Conservation (phyloP, 2,797 vertebrate species). For the Naso thynnoides region DNA sequence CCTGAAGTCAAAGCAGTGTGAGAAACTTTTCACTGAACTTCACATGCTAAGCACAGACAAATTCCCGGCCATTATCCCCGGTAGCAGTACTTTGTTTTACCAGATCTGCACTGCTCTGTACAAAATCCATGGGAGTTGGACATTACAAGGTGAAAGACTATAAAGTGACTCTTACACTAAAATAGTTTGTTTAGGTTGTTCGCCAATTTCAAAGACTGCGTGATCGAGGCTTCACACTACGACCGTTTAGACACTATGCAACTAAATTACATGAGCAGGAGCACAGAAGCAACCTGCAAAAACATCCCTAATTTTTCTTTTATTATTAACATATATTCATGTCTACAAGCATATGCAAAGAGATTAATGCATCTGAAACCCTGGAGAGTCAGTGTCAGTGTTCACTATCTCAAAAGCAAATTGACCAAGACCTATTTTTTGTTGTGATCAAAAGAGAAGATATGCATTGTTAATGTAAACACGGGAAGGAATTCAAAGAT, state of each 20-base stretch:
- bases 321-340: no score
- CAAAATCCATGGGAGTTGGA: neutral
- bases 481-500: neutral
- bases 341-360: no score
- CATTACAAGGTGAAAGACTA: neutral
- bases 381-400: neutral
- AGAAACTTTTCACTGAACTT: neutral
- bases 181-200: neutral
- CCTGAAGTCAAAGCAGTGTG: neutral
- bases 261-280: no score
- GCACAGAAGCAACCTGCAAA: no score
- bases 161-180: neutral
- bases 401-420: neutral
- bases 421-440: neutral
- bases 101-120: neutral
- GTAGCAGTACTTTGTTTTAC: neutral
- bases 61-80: neutral
- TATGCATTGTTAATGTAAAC: slow-evolving; percentile 10
- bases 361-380: neutral
- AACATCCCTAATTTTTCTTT: no score
- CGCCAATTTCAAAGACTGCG: no score
- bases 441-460: neutral
- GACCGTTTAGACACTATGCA: no score
- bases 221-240: no score
- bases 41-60: neutral